Evolutionary conservation across 2,113 vertebrate genomes (phyloP).

Genomic region (Melanostigma gelatinosum): DNA sequence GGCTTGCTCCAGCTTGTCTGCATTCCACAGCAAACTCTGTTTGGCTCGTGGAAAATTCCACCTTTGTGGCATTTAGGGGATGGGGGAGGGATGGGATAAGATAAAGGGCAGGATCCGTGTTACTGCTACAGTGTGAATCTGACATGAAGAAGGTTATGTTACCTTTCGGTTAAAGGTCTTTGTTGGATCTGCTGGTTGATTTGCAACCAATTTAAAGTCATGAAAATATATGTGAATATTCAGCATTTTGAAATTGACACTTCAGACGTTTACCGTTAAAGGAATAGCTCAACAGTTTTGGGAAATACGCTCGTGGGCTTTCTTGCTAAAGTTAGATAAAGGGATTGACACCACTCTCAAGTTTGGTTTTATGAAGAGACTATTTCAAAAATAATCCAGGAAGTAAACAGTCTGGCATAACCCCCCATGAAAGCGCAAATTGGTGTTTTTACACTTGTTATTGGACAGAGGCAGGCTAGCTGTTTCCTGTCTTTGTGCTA

Average conservation of each 20-base stretch:
- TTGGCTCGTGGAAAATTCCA: conserved; percentile 81
- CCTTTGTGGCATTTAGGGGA: conserved; percentile 59
- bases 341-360: neutral
- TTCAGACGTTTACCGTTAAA: neutral
- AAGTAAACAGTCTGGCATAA: neutral
- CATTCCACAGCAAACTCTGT: conserved; percentile 74
- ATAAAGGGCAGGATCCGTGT: conserved; percentile 54
- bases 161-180: conserved; percentile 27
- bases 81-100: conserved; percentile 27
- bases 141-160: conserved; percentile 21
- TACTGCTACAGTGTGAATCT: conserved; percentile 18
- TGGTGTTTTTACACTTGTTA: neutral
- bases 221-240: conserved; percentile 6
- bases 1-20: conserved; percentile 78
- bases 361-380: neutral
- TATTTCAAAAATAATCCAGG: neutral
- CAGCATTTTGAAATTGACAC: neutral
- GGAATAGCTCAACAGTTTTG: neutral
- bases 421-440: neutral
- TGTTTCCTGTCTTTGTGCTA: neutral
- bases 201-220: neutral
- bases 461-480: neutral
- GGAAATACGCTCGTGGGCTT: neutral
- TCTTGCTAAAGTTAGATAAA: neutral
- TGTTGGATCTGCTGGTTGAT: conserved; percentile 7